Base-by-base conservation (phyloP, 2,797 vertebrate genomes). In the Pangasius larnaudii region DNA sequence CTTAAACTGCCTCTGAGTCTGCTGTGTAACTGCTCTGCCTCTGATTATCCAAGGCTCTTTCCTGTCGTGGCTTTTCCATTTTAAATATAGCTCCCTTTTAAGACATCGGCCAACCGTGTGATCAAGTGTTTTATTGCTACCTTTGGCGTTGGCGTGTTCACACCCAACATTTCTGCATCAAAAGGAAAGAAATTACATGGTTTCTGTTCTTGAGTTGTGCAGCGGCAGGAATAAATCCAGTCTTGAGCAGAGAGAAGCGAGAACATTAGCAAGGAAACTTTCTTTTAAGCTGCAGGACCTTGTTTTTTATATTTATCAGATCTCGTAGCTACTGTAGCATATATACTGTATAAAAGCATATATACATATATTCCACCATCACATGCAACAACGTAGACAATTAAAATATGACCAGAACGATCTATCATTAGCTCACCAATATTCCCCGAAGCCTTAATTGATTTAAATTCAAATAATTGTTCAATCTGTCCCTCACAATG, bases 121-220 rank as follows among this genome's bases (percentile, higher is more conserved):
- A 63, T 88, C 46, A 2, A 19, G 56, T 58, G 19, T 53, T 46
- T 84, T 67, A 84, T 67, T 65, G 81, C 87, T 78, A 46, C 72
- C 72, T 78, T 88, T 33, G 9, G 59, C 59, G 51, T 24, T 67
- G 61, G 59, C 10, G 30, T 33, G 36, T 56, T 67, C n/a, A 88
- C 82, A 30, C 82, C 74, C 82, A 79, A 77, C 61, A 58, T 59
- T 80, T 61, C 72, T 69, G 9, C 72, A 65, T 65, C 59, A 33
- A 79, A 78, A 59, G 36, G 87, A 58, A 67, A 18, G 27, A 74
- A 88, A 85, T 88, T 11, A 88, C 46, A 85, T 13, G 33, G 9
- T 88, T 78, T 30, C 59, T 56, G 49, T 56, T 88, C n/a, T 46
- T 22, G 82, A 33, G 33, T 33, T n/a, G 49, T 33, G 19, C 71